Conservation (phyloP, 2,888 invertebrate species). For the Dendrolimus houi region DNA sequence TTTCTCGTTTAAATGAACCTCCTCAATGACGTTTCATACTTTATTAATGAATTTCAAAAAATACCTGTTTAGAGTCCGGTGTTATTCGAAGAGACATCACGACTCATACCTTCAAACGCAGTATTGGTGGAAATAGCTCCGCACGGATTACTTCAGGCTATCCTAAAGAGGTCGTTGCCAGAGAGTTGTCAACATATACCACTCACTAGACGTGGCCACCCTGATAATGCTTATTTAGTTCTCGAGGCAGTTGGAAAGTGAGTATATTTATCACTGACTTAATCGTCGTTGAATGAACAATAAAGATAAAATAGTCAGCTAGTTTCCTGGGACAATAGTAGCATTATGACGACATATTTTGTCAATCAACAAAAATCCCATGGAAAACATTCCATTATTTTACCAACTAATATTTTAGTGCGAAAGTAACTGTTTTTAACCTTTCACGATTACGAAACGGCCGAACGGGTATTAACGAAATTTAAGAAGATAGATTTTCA, state of each 20-base stretch:
- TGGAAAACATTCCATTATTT: no score
- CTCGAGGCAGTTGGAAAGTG: slow-evolving; percentile 69
- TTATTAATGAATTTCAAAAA: neutral
- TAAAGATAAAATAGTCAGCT: neutral
- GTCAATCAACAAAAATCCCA: no score
- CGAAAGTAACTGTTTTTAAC: no score
- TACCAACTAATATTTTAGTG: no score
- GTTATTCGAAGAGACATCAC: slow-evolving; percentile 85
- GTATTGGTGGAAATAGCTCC: slow-evolving; percentile 91
- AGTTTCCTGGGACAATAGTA: no score
- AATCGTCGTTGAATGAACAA: neutral
- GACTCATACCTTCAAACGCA: slow-evolving; percentile 84
- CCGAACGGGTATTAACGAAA: no score
- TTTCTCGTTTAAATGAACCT: neutral
- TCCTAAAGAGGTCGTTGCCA: slow-evolving; percentile 80
- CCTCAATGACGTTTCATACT: no score
- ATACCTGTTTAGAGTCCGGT: slow-evolving; percentile 62
- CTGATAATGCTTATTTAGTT: slow-evolving; percentile 73
- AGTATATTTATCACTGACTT: slow-evolving; percentile 9
- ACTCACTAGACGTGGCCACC: slow-evolving; percentile 81
- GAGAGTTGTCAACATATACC: slow-evolving; percentile 79
- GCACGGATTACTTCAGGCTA: slow-evolving; percentile 84
- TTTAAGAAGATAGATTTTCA: no score
- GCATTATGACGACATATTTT: no score
- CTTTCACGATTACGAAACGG: no score